Conservation (phyloP, 2,888 invertebrate genomes). For the Anticlea derivata region DNA sequence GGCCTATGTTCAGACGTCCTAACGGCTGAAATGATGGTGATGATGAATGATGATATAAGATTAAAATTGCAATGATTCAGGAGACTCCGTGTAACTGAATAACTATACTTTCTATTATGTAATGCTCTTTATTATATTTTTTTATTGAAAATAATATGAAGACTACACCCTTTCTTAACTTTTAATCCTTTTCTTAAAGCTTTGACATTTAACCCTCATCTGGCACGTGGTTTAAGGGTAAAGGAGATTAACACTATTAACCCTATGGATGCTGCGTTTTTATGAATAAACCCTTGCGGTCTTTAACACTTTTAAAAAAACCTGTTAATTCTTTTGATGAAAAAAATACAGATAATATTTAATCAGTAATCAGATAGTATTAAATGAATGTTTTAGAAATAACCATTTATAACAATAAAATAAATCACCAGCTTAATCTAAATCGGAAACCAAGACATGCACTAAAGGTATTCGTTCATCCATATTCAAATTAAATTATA, state of each 20-base stretch:
- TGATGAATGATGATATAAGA: too few relatives aligned
- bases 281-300: slow-evolving; percentile 35
- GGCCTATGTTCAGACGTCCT: too few relatives aligned
- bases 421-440: slow-evolving; percentile 26
- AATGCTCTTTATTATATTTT: not conserved
- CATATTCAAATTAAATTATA: slow-evolving; percentile 33
- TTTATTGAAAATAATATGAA: not conserved
- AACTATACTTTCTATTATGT: too few relatives aligned
- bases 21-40: too few relatives aligned
- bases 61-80: too few relatives aligned
- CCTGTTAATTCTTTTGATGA: too few relatives aligned
- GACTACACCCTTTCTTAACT: slow-evolving; percentile 34
- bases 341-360: too few relatives aligned
- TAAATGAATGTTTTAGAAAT: not conserved
- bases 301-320: slow-evolving; percentile 38
- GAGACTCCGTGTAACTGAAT: too few relatives aligned
- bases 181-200: slow-evolving; percentile 38
- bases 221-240: slow-evolving; percentile 71
- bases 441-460: slow-evolving; percentile 23
- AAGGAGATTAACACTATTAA: slow-evolving; percentile 61
- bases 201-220: slow-evolving; percentile 61
- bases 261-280: slow-evolving; percentile 70
- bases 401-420: too few relatives aligned
- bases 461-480: slow-evolving; percentile 33
- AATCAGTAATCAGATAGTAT: not conserved